phyloP scores from a whole-genome alignment of 2,113 vertebrate species.

The Calyptommatus sinebrachiatus region DNA sequence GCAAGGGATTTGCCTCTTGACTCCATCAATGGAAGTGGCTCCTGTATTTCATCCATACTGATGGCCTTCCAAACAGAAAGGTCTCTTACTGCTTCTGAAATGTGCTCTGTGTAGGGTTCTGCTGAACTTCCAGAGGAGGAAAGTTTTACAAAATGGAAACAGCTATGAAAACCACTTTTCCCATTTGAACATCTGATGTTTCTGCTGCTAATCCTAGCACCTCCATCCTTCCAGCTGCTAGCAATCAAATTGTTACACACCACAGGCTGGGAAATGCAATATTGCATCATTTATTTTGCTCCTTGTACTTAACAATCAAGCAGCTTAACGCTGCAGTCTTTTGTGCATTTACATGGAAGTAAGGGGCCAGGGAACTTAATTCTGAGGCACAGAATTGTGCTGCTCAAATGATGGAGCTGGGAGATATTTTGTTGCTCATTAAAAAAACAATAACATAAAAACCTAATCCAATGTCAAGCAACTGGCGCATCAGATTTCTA shows the following conservation, averaged over 20 bases:
- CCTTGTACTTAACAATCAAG: conserved; percentile 6
- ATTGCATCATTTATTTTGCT: conserved; percentile 5
- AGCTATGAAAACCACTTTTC: background rate
- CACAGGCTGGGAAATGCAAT: conserved; percentile 6
- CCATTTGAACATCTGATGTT: background rate
- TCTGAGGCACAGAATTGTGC: no score
- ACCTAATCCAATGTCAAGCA: no score
- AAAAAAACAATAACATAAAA: no score
- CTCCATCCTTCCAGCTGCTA: conserved; percentile 1
- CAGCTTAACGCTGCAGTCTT: background rate
- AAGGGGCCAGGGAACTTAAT: no score
- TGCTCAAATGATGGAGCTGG: no score
- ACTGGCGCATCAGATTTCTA: no score
- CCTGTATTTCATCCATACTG: background rate
- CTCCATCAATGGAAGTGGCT: background rate
- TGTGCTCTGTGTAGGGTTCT: background rate
- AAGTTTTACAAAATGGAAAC: background rate
- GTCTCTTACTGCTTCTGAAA: conserved; percentile 5
- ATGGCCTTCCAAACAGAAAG: background rate
- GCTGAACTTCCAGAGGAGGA: background rate
- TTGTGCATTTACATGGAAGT: no score
- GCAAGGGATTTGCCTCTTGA: background rate
- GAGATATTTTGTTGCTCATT: no score
- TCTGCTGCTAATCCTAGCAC: background rate
- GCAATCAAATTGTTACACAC: conserved; percentile 16